Conservation (phyloP, 2,797 vertebrate genomes). For the Euthynnus affinis region DNA sequence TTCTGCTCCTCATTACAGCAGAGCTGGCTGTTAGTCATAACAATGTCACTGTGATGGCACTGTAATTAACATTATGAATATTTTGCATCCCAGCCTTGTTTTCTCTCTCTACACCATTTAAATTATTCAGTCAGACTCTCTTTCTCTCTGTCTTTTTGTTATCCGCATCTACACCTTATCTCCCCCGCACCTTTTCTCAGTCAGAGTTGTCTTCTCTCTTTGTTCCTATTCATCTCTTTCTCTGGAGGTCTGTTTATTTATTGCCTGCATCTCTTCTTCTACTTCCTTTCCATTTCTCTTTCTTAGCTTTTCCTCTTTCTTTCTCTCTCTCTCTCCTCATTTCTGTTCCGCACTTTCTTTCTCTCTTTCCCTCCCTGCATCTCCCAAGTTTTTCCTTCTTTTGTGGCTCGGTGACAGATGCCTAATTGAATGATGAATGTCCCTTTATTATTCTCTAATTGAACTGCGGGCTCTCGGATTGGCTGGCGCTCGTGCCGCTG, state of each 20-base stretch:
- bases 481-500: slow-evolving; percentile 85
- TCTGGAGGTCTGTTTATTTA: slow-evolving; percentile 28
- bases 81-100: slow-evolving; percentile 48
- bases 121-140: slow-evolving; percentile 16
- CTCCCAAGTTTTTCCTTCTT: slow-evolving; percentile 84
- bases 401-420: slow-evolving; percentile 95
- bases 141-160: slow-evolving; percentile 22
- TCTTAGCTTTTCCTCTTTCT: slow-evolving; percentile 2
- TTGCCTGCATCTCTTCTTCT: slow-evolving; percentile 5
- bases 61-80: slow-evolving; percentile 74
- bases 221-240: slow-evolving; percentile 73
- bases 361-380: slow-evolving; percentile 57
- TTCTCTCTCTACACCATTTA: slow-evolving; percentile 22
- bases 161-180: slow-evolving; percentile 62
- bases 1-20: slow-evolving; percentile 63
- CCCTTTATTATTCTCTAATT: slow-evolving; percentile 98
- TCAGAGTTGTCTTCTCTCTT: slow-evolving; percentile 26
- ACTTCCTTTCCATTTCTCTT: not conserved
- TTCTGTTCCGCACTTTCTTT: slow-evolving; percentile 83
- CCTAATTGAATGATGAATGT: slow-evolving; percentile 99
- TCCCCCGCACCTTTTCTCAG: slow-evolving; percentile 39
- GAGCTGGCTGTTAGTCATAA: slow-evolving; percentile 66
- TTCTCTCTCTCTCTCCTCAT: slow-evolving; percentile 72
- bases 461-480: slow-evolving; percentile 92
- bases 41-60: slow-evolving; percentile 58